These are phyloP conservation scores for Meliscaeva auricollis DNA, from an alignment of 2,888 invertebrate species.

Conservation along the genomic window DNA sequence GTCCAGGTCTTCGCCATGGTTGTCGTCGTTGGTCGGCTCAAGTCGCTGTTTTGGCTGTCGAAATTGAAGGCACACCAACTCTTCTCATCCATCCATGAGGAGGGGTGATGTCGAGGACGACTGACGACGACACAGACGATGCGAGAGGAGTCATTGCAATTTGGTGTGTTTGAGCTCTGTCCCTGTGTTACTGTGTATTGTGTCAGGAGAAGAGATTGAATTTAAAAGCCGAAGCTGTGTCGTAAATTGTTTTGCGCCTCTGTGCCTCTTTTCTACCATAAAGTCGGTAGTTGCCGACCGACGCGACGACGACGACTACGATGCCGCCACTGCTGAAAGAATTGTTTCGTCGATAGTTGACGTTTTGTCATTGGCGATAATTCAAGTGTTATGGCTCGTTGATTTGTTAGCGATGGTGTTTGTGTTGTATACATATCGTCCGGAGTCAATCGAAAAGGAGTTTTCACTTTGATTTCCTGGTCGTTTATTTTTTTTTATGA, in stretches of 20 bases:
- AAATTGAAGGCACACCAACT: conserved; percentile 39
- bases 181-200: conserved; percentile 20
- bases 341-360: conserved; percentile 69
- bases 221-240: conserved; percentile 67
- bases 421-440: conserved; percentile 56
- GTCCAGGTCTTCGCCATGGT: conserved; percentile 44
- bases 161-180: conserved; percentile 47
- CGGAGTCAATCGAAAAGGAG: conserved; percentile 48
- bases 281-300: background rate
- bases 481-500: conserved; percentile 6
- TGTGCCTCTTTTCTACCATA: conserved; percentile 3
- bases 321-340: conserved; percentile 49
- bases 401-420: conserved; percentile 68
- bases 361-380: conserved; percentile 70
- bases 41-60: conserved; percentile 37
- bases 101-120: no score
- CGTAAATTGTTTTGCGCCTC: conserved; percentile 68
- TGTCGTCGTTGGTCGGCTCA: no score
- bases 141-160: conserved; percentile 42
- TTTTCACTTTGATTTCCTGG: conserved; percentile 69
- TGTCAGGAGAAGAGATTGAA: conserved; percentile 68
- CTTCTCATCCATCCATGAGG: background rate
- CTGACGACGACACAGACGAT: background rate
- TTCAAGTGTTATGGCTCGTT: conserved; percentile 72
- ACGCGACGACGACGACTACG: background rate